Evolutionary conservation across 2,113 vertebrate genomes (phyloP).

Genomic region (Baryphthengus martii): DNA sequence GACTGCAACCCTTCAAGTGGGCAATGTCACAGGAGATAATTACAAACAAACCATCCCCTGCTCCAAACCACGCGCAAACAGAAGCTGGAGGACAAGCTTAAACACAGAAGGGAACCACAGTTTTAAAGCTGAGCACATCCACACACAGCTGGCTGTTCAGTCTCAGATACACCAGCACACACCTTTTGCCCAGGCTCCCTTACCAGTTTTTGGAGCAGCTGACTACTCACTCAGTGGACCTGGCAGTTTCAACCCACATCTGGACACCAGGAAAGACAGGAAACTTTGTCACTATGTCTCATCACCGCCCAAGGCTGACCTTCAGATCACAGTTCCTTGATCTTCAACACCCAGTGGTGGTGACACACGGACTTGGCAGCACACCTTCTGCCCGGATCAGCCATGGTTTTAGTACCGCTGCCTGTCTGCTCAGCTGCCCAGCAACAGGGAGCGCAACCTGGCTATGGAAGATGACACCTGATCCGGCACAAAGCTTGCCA

Average conservation of each 20-base stretch:
- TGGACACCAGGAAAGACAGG: not conserved
- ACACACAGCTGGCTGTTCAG: rapidly evolving
- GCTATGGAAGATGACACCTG: not conserved
- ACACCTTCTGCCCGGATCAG: not conserved
- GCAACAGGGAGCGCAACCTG: not conserved
- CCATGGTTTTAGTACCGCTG: not conserved
- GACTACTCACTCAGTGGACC: not conserved
- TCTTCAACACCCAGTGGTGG: not conserved
- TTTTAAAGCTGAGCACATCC: not conserved
- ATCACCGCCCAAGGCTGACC: not conserved
- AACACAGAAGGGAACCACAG: not conserved
- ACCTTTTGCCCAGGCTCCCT: not conserved
- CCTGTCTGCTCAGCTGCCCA: not conserved
- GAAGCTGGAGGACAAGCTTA: not conserved
- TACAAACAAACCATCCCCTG: not conserved
- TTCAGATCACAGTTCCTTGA: not conserved
- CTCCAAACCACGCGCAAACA: not conserved
- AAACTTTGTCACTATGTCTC: not conserved
- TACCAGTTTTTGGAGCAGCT: not conserved
- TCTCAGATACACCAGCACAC: rapidly evolving
- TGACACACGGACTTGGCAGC: rapidly evolving
- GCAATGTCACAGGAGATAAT: not conserved
- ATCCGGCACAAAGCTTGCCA: not conserved
- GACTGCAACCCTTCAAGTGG: not conserved
- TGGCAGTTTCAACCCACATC: not conserved